Base-by-base conservation (phyloP, 2,888 invertebrate species). In the Coleophora flavipennella region DNA sequence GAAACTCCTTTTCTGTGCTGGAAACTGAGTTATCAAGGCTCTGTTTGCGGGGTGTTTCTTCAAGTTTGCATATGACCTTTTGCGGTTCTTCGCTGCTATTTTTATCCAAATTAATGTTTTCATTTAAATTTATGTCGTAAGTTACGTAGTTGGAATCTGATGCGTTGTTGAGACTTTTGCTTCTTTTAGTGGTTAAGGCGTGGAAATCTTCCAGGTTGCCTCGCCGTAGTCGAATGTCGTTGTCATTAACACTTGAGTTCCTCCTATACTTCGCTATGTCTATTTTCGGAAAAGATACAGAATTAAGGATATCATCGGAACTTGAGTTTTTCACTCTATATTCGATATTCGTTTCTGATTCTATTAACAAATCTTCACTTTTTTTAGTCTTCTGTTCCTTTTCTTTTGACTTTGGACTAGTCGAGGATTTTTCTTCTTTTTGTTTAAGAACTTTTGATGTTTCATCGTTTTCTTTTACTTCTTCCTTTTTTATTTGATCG, bases 241-340 rank as follows among this genome's bases (percentile, higher is more conserved):
- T 79, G 45, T 81, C 83, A 43, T 83, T 79, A 8, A 84, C 68
- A 48, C 85, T 85, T 8, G 81, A 81, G 51, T 81, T 84, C 57
- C 81, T 67, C 56, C 83, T 72, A 50, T 83, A 84, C 45, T 62
- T 73, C 27, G 50, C 48, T 35, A 84, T 85, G 39, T 85, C 73
- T 43, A 84, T 51, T 63, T 85, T 85, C 39, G 66, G 63, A 50
- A 83, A 83, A 40, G 71, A 57, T 13, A 62, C 59, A 38, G 74
- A 61, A 29, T 61, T 57, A 31, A 71, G 50, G 39, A 73, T 68
- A 29, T 78, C 69, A 41, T 73, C 67, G 4, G 75, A 74, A 40
- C 63, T 64, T 14, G 59, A 46, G 43, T 48, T 59, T 46, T 54
- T 60, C 28, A 39, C 35, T 49, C 43, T 20, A 20, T 20, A 20